Percentiles rank a stretch among this genome's conserved stretches.
Evolutionary conservation across 2,797 vertebrate genomes (phyloP).

Genomic region (Cyprinodon diabolis): DNA sequence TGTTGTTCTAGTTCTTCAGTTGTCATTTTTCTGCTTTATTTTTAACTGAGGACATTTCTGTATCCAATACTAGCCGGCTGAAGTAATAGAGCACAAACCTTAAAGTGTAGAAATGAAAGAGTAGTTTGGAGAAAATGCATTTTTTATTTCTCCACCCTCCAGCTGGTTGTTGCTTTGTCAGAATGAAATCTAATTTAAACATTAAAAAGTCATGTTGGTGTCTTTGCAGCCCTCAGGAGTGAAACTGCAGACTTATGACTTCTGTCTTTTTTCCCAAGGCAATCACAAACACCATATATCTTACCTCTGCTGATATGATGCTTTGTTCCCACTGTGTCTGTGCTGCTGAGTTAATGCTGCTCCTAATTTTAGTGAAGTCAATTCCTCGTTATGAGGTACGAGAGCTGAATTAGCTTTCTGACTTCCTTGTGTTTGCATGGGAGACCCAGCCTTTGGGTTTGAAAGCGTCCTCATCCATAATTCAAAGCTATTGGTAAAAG

Average conservation of each 20-base stretch:
- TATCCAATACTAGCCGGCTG: constrained; percentile 25
- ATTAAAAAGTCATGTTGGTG: constrained; percentile 62
- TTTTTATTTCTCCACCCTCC: constrained; percentile 54
- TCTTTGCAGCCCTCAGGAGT: constrained; percentile 46
- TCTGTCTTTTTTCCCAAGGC: constrained; percentile 56
- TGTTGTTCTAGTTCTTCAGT: neutral
- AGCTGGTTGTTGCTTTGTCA: constrained; percentile 43
- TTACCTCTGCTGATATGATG: constrained; percentile 25
- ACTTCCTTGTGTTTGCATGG: constrained; percentile 53
- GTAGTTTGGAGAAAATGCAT: constrained; percentile 37
- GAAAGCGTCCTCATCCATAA: constrained; percentile 71
- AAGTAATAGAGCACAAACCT: constrained; percentile 14
- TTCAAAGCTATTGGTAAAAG: constrained; percentile 68
- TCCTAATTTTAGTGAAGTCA: constrained; percentile 51
- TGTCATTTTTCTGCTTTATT: constrained; percentile 14
- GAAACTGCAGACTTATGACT: constrained; percentile 66
- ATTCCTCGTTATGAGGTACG: constrained; percentile 60
- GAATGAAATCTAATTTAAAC: constrained; percentile 74
- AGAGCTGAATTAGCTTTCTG: constrained; percentile 54
- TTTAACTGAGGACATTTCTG: constrained; percentile 25
- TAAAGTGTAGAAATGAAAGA: constrained; percentile 28
- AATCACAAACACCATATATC: constrained; percentile 56
- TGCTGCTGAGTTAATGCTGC: constrained; percentile 21
- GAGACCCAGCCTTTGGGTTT: constrained; percentile 52
- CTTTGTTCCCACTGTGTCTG: constrained; percentile 17